Evolutionary conservation across 2,113 vertebrate species (phyloP).

Genomic region (Aleadryas rufinucha): DNA sequence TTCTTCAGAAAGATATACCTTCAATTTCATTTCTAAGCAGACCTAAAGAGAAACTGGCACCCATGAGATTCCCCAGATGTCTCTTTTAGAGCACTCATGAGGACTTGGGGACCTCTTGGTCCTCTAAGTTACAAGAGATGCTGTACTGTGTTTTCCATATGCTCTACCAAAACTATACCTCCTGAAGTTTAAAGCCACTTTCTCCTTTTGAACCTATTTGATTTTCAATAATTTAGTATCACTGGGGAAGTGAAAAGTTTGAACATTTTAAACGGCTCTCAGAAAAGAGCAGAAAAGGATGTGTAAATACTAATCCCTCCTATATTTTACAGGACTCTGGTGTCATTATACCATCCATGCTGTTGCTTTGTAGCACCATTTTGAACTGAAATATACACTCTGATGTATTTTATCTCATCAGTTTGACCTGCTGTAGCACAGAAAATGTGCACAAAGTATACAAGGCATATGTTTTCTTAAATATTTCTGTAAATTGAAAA

Average conservation of each 20-base stretch:
- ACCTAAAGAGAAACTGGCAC: background rate
- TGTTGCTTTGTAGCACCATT: background rate
- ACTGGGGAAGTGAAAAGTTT: background rate
- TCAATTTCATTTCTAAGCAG: background rate
- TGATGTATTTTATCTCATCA: background rate
- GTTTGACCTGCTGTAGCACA: background rate
- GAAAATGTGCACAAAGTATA: background rate
- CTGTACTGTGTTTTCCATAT: background rate
- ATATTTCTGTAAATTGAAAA: background rate
- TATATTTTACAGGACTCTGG: background rate
- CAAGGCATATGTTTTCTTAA: background rate
- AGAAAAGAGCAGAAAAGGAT: background rate
- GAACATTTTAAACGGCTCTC: background rate
- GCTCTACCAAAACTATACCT: background rate
- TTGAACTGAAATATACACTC: background rate
- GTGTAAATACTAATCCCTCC: rapidly evolving
- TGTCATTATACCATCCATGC: background rate
- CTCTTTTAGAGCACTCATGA: background rate
- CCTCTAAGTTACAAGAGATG: background rate
- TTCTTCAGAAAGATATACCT: background rate
- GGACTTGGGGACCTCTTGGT: background rate
- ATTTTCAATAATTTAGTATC: background rate
- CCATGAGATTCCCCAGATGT: background rate
- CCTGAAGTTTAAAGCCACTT: background rate
- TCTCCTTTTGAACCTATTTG: background rate